Conservation (phyloP, 2,888 invertebrate genomes). For the Nomada lathburiana region DNA sequence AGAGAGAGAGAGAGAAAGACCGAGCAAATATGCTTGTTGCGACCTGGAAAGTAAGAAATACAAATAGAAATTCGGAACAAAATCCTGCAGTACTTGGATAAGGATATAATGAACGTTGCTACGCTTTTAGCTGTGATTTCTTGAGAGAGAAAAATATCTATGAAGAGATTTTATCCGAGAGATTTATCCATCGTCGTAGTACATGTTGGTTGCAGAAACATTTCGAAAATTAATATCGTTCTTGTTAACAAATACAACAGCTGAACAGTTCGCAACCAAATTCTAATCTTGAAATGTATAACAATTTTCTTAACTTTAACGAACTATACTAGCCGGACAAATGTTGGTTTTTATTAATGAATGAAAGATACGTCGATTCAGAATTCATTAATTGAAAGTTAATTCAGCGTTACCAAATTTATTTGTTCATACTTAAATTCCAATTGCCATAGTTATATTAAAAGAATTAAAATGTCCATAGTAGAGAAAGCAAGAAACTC, state of each 20-base stretch:
- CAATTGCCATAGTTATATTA: no score
- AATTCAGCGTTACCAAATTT: no score
- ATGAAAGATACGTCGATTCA: not conserved
- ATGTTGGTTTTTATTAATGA: no score
- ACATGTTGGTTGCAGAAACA: not conserved
- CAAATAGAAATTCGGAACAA: conserved; percentile 4
- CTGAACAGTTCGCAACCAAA: no score
- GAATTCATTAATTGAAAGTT: not conserved
- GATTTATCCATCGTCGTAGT: not conserved
- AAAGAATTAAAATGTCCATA: no score
- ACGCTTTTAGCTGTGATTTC: not conserved
- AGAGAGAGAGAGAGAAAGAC: not conserved
- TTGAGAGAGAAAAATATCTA: not conserved
- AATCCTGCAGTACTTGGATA: not conserved
- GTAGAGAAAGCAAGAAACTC: no score
- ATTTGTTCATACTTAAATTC: no score
- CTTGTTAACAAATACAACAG: not conserved
- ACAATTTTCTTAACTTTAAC: no score
- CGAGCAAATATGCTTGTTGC: not conserved
- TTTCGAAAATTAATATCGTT: not conserved
- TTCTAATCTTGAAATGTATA: no score
- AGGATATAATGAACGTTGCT: not conserved
- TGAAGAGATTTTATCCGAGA: not conserved
- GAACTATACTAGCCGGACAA: not conserved
- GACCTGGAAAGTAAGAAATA: not conserved